Evolutionary conservation across 2,888 invertebrate genomes (phyloP).

Genomic region (Himalopsyche japonica): DNA sequence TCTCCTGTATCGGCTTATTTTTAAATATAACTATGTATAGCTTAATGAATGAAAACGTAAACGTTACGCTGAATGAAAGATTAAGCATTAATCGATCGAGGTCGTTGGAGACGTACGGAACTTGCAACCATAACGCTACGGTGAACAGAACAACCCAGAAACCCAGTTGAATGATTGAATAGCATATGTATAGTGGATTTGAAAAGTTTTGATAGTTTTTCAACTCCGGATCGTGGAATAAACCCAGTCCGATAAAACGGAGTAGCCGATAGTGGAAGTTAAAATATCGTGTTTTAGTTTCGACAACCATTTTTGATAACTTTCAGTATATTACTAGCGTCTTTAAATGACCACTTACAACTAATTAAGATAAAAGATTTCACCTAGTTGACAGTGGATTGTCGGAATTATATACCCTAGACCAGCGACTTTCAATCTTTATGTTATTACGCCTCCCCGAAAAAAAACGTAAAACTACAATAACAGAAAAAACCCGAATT

Average conservation of each 20-base stretch:
- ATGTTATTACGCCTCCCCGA: too few relatives aligned
- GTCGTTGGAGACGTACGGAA: constrained; percentile 17
- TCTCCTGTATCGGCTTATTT: constrained; percentile 20
- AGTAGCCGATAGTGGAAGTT: constrained; percentile 24
- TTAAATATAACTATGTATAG: constrained; percentile 20
- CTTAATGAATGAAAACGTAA: constrained; percentile 20
- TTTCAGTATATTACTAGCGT: too few relatives aligned
- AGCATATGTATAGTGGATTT: constrained; percentile 17
- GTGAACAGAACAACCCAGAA: constrained; percentile 29
- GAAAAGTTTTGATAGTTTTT: constrained; percentile 26
- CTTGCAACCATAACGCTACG: constrained; percentile 24
- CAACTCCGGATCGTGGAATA: constrained; percentile 12
- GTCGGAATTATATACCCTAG: too few relatives aligned
- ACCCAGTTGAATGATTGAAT: constrained; percentile 19
- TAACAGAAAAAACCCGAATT: too few relatives aligned
- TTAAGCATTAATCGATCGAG: constrained; percentile 32
- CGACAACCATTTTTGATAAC: not conserved
- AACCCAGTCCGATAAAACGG: constrained; percentile 24
- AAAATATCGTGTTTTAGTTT: not conserved
- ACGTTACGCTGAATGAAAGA: constrained; percentile 32
- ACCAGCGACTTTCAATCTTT: too few relatives aligned
- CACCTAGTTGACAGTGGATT: too few relatives aligned
- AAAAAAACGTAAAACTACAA: too few relatives aligned
- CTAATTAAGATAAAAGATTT: too few relatives aligned
- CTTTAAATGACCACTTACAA: too few relatives aligned